Base-by-base conservation (phyloP, 1,140 invertebrate genomes). In the Neodiprion pinetum region DNA sequence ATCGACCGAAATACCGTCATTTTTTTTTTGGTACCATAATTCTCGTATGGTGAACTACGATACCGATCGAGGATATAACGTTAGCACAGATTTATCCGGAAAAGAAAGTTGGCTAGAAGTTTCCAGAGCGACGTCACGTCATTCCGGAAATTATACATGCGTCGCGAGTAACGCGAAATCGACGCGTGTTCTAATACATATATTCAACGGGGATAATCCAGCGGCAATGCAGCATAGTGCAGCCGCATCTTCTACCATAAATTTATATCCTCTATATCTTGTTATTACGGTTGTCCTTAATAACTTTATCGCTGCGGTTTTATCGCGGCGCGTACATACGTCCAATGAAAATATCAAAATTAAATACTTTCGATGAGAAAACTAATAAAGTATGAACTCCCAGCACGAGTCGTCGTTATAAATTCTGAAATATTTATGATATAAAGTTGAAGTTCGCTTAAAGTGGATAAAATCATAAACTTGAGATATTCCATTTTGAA, bases 1-100 rank as follows among this genome's bases (percentile, higher is more conserved):
- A 77, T 95, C 94, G 69, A 96, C 95, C 1, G 95, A 96, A 81
- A 91, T 92, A 2, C 95, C 95, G 1, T 93, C 93, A 11, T 97
- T 94, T 83, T 92, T 97, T 53, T 96, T 96, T 90, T 97, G 95
- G 96, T 97, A 96, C 87, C 96, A 96, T 87, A 95, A 96, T 84
- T 94, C 94, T 80, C 90, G 94, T 74, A 96, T 96, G 95, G 95
- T 96, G 84, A 96, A 96, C 88, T 96, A 96, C 85, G 95, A 96
- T 86, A 89, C 92, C 72, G 94, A 95, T 89, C 91, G 93, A 72
- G 95, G 95, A 50, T 93, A 96, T 78, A 96, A 96, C 81, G 95
- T 95, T 14, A 95, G 93, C 67, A 93, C 93, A 3, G 92, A 95
- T 76, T 85, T 91, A 67, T 75, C 81, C 8, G 87, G 86, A 9